Evolutionary conservation across 2,888 invertebrate genomes (phyloP).

Genomic region (Carpatolechia fugitivella): DNA sequence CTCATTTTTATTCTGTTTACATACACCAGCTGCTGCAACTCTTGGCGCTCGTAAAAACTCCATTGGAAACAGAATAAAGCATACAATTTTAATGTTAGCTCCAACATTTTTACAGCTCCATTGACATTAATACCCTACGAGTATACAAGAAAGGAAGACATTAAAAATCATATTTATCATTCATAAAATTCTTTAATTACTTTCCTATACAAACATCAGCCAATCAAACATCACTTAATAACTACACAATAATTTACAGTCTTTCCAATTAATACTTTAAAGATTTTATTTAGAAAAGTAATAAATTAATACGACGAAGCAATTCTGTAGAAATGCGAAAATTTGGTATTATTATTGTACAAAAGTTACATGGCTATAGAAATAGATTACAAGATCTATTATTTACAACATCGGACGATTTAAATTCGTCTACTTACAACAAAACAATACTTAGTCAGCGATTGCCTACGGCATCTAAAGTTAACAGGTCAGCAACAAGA

Average conservation of each 20-base stretch:
- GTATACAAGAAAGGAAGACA: slow-evolving; percentile 25
- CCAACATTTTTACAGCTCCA: slow-evolving; percentile 42
- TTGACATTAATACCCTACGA: slow-evolving; percentile 29
- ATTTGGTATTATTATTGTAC: slow-evolving; percentile 78
- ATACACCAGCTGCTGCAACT: slow-evolving; percentile 60
- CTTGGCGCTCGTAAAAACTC: slow-evolving; percentile 62
- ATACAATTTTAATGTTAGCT: slow-evolving; percentile 50
- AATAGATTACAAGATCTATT: slow-evolving; percentile 57
- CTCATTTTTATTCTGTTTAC: slow-evolving; percentile 70
- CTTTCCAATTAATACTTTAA: slow-evolving; percentile 77
- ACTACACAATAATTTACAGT: slow-evolving; percentile 78
- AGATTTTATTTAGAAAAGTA: slow-evolving; percentile 62
- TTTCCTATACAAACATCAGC: slow-evolving; percentile 75
- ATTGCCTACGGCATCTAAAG: slow-evolving; percentile 55
- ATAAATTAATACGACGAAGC: slow-evolving; percentile 75
- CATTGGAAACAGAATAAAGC: slow-evolving; percentile 63
- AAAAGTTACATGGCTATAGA: slow-evolving; percentile 66
- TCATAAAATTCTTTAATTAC: slow-evolving; percentile 75
- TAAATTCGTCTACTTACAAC: slow-evolving; percentile 47
- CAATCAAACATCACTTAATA: slow-evolving; percentile 54
- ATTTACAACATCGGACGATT: slow-evolving; percentile 66
- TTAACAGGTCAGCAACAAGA: slow-evolving; percentile 55
- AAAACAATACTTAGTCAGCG: slow-evolving; percentile 53
- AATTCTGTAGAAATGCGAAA: slow-evolving; percentile 70
- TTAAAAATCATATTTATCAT: slow-evolving; percentile 39